Conservation (phyloP, 1,140 invertebrate species). For the Thaumetopoea pityocampa region DNA sequence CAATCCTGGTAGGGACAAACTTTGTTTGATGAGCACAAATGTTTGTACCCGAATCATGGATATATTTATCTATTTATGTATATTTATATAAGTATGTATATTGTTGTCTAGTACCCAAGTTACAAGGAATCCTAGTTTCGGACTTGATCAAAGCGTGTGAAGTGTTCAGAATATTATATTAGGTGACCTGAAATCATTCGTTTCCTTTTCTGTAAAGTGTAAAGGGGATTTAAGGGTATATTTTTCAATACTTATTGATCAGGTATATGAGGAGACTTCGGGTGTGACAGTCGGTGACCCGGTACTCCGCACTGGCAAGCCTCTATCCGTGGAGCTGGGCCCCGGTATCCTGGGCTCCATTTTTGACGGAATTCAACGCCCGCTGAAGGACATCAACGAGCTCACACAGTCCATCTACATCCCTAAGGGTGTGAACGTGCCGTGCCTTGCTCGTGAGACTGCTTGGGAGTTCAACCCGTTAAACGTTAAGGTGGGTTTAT, state of each 20-base stretch:
- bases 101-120: too few species aligned
- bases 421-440: conserved; percentile 98
- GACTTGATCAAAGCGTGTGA: too few species aligned
- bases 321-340: conserved; percentile 98
- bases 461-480: conserved; percentile 96
- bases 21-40: too few species aligned
- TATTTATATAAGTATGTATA: too few species aligned
- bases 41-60: too few species aligned
- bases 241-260: conserved; percentile 4
- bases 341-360: conserved; percentile 99
- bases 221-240: too few species aligned
- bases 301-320: conserved; percentile 98
- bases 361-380: conserved; percentile 99
- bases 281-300: conserved; percentile 99
- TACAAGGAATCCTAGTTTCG: too few species aligned
- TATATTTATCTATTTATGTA: too few species aligned
- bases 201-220: too few species aligned
- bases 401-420: conserved; percentile 98
- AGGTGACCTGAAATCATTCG: too few species aligned
- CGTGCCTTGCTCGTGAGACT: conserved; percentile 87
- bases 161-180: too few species aligned
- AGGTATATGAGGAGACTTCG: conserved; percentile 99
- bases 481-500: conserved; percentile 82
- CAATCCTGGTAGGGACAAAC: too few species aligned
- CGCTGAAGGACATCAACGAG: conserved; percentile 96